Percentiles rank a stretch among this genome's conserved stretches.
These are phyloP conservation scores for Elysia crispata DNA, from an alignment of 2,888 invertebrate species.

Conservation along the genomic window DNA sequence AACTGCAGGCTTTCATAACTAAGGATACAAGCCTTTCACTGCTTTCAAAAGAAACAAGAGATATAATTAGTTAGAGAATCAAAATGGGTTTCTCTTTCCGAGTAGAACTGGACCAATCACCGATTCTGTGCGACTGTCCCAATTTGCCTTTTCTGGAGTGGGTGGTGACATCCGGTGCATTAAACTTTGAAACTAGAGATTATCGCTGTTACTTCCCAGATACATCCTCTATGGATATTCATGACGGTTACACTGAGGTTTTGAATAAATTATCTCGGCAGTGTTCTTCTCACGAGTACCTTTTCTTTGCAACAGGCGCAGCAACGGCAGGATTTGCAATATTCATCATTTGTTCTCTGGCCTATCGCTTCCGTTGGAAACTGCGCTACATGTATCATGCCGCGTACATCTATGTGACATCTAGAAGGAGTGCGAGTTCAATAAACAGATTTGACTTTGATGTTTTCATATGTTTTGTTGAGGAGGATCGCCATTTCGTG, in stretches of 20 bases:
- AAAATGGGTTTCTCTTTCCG: not conserved
- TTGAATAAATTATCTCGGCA: not conserved
- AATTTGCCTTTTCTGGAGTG: conserved; percentile 38
- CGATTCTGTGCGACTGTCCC: conserved; percentile 24
- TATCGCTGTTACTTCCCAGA: conserved; percentile 27
- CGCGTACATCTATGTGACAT: conserved; percentile 18
- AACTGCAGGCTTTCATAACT: not conserved
- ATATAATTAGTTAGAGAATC: no score
- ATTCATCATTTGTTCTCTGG: conserved; percentile 5
- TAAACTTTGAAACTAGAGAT: not conserved
- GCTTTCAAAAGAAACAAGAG: not conserved
- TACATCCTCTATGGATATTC: not conserved
- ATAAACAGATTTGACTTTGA: conserved; percentile 31
- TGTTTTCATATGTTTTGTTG: conserved; percentile 44
- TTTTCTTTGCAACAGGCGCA: conserved; percentile 4
- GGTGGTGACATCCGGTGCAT: not conserved
- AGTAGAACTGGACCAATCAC: conserved; percentile 12
- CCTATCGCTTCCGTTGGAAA: conserved; percentile 45
- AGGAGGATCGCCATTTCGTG: conserved; percentile 41
- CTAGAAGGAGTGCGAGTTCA: not conserved
- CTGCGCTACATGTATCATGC: conserved; percentile 43
- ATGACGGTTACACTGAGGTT: not conserved
- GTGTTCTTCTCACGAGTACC: not conserved
- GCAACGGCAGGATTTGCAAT: not conserved
- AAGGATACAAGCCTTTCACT: not conserved